These are phyloP conservation scores for Chymomyza fuscimana DNA, from an alignment of 2,888 invertebrate species.

Conservation along the genomic window DNA sequence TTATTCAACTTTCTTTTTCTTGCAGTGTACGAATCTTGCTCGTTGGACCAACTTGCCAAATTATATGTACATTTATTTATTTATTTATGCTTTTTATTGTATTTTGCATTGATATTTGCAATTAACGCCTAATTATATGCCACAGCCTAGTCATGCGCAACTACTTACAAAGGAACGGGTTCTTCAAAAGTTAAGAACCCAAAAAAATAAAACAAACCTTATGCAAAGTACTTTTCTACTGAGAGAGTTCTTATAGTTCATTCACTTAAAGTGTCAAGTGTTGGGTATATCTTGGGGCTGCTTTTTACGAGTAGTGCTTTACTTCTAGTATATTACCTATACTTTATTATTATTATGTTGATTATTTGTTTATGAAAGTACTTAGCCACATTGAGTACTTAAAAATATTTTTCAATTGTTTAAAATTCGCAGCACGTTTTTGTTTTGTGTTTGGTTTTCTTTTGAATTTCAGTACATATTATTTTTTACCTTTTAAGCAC, in stretches of 20 bases:
- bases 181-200: background rate
- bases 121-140: slow-evolving; percentile 64
- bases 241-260: slow-evolving; percentile 28
- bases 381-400: slow-evolving; percentile 42
- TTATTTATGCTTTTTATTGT: background rate
- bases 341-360: slow-evolving; percentile 7
- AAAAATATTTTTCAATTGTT: slow-evolving; percentile 56
- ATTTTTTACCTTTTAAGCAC: background rate
- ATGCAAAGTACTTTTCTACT: slow-evolving; percentile 17
- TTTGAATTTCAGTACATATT: background rate
- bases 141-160: slow-evolving; percentile 30
- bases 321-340: too few species aligned
- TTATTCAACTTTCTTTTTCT: background rate
- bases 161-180: background rate
- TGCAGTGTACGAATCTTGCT: background rate
- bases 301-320: background rate
- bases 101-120: slow-evolving; percentile 55
- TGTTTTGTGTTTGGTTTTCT: slow-evolving; percentile 10
- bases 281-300: background rate
- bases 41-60: background rate
- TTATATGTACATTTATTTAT: background rate
- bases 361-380: slow-evolving; percentile 68
- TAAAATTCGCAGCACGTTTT: slow-evolving; percentile 57
- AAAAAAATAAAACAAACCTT: slow-evolving; percentile 20
- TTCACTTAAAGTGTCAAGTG: slow-evolving; percentile 68